Percentiles rank a stretch among this genome's conserved stretches.
phyloP scores from a whole-genome alignment of 1,140 invertebrate genomes.

The Aleiodes sp. region DNA sequence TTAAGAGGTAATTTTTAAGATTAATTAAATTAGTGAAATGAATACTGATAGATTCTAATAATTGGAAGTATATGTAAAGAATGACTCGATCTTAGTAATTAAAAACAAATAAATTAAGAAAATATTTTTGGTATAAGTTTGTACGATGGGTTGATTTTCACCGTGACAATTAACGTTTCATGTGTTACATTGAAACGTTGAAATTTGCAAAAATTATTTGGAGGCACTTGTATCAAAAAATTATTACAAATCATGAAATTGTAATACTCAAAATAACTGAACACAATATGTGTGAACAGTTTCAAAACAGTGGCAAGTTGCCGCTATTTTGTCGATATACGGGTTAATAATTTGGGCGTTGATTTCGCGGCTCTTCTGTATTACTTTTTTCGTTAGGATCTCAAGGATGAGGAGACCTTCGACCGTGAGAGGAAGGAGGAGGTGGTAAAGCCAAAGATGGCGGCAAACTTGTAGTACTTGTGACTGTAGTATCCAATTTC shows the following conservation, averaged over 20 bases:
- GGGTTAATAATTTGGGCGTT: too few relatives aligned
- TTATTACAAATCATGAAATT: neutral
- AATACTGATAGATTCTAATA: neutral
- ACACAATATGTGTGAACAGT: neutral
- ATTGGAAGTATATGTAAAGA: neutral
- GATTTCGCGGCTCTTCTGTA: too few relatives aligned
- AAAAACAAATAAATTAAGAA: neutral
- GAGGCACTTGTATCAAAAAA: constrained; percentile 21
- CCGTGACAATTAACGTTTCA: too few relatives aligned
- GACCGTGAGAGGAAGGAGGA: constrained; percentile 48
- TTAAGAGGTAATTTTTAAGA: neutral
- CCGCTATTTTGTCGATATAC: neutral
- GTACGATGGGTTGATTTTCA: too few relatives aligned
- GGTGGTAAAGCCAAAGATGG: constrained; percentile 60
- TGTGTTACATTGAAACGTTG: neutral
- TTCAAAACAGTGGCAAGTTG: neutral
- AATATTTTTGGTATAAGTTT: constrained; percentile 22
- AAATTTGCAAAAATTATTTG: constrained; percentile 9
- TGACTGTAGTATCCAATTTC: constrained; percentile 78
- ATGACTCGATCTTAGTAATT: neutral
- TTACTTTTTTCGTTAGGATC: neutral
- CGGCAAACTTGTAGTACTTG: constrained; percentile 70
- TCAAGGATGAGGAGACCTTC: constrained; percentile 60
- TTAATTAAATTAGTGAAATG: neutral
- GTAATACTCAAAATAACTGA: neutral